These are phyloP conservation scores for Philereme transversata DNA, from an alignment of 2,888 invertebrate genomes.

Conservation along the genomic window DNA sequence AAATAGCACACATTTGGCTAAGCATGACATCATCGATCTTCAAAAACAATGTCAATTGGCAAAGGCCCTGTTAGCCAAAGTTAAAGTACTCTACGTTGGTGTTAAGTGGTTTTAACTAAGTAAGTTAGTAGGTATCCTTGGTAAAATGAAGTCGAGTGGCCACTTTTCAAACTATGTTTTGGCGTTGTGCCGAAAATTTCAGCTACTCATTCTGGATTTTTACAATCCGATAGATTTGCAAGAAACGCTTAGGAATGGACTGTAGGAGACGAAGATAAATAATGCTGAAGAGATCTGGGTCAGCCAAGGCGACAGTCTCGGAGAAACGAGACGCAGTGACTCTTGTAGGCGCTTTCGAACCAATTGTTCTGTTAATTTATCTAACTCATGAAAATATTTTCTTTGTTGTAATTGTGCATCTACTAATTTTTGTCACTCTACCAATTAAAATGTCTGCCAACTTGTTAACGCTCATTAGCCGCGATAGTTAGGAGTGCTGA, in stretches of 20 bases:
- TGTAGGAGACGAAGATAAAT: slow-evolving; percentile 46
- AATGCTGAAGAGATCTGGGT: slow-evolving; percentile 53
- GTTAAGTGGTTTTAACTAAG: slow-evolving; percentile 26
- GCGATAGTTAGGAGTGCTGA: no score
- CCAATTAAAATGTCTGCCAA: slow-evolving; percentile 18
- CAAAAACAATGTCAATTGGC: slow-evolving; percentile 38
- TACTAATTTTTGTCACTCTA: slow-evolving; percentile 3
- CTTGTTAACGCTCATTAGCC: not conserved
- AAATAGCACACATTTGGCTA: slow-evolving; percentile 22
- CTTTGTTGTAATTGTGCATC: not conserved
- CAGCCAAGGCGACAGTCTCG: slow-evolving; percentile 41
- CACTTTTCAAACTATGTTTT: slow-evolving; percentile 20
- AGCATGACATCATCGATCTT: slow-evolving; percentile 38
- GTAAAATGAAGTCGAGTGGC: slow-evolving; percentile 21
- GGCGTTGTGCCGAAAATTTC: slow-evolving; percentile 28
- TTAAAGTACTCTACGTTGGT: slow-evolving; percentile 20
- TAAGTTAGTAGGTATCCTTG: slow-evolving; percentile 11
- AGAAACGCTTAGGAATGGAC: slow-evolving; percentile 8
- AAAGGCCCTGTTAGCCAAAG: slow-evolving; percentile 27
- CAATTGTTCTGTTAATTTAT: slow-evolving; percentile 38
- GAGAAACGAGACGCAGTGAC: slow-evolving; percentile 32
- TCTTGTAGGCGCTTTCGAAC: slow-evolving; percentile 45
- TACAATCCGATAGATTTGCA: slow-evolving; percentile 15
- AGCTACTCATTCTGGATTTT: slow-evolving; percentile 6
- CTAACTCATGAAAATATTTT: no score